phyloP scores from a whole-genome alignment of 2,113 vertebrate genomes.

The Hiodon alosoides region DNA sequence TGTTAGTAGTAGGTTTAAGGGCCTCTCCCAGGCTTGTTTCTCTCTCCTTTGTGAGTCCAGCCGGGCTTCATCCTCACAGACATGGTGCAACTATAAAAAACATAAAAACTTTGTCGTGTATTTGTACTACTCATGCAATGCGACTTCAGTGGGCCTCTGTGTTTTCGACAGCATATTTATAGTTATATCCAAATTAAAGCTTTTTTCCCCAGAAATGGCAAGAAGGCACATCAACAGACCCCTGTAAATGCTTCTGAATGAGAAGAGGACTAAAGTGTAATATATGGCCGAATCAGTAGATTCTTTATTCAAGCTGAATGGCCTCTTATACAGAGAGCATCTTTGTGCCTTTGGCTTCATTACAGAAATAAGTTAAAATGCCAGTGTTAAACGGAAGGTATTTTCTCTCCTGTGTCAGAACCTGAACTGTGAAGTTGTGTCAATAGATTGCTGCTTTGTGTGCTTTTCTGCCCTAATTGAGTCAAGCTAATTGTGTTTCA shows the following conservation, averaged over 20 bases:
- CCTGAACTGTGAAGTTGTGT: conserved; percentile 29
- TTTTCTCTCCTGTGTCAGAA: conserved; percentile 15
- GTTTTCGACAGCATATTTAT: not conserved
- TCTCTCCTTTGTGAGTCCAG: not conserved
- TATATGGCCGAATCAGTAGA: conserved; percentile 2
- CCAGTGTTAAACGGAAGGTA: conserved; percentile 13
- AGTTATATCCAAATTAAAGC: not conserved
- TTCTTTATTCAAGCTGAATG: conserved; percentile 27
- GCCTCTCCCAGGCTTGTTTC: not conserved
- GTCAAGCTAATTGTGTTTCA: conserved; percentile 31
- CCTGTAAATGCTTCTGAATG: not conserved
- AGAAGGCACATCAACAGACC: not conserved
- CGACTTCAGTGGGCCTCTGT: too few species aligned
- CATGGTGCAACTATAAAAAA: too few species aligned
- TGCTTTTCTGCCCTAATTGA: conserved; percentile 31
- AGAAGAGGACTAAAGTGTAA: conserved; percentile 12
- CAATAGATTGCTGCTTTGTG: conserved; percentile 20
- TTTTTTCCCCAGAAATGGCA: not conserved
- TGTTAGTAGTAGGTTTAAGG: not conserved
- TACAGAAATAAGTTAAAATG: conserved; percentile 32
- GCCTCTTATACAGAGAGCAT: conserved; percentile 30
- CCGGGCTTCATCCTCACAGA: not conserved
- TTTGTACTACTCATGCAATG: too few species aligned
- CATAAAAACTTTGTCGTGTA: too few species aligned
- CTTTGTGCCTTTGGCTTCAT: conserved; percentile 24